Base-by-base conservation (phyloP, 2,888 invertebrate species). In the Philereme transversata region DNA sequence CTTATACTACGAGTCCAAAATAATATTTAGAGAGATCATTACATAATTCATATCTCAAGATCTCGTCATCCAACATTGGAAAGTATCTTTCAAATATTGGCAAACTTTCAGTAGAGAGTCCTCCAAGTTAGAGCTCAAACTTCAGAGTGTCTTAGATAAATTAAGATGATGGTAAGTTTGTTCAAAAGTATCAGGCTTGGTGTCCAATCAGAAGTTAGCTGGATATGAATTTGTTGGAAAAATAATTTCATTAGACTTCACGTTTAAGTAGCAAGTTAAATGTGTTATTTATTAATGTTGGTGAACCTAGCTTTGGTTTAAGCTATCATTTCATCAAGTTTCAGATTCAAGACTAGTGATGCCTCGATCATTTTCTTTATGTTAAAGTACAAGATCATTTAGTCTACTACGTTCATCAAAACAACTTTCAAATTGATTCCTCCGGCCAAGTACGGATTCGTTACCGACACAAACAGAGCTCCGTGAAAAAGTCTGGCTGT, bases 71-170 rank as follows among this genome's bases (percentile, higher is more conserved):
- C 49, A n/a, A 50, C 50, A 38, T 44, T 55, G 46, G 52, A 60
- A 55, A 57, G 59, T 67, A 71, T 72, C 73, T 72, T 72, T 82
- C 81, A 83, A 84, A 85, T 84, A 85, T 84, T 84, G 82, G 82
- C 83, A 79, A 83, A 82, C 74, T 82, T 78, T 69, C 65, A 57
- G 58, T 55, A 70, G 66, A 53, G 64, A 53, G 64, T 70, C 65
- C 62, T 70, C 64, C 52, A 59, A 71, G 67, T 65, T 64, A 65
- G 62, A 64, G 63, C 68, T 60, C 66, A 69, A 75, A 83, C 74
- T 83, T 81, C 78, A 76, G 77, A 80, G 76, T 79, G 76, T 77
- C 71, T 76, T 67, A 75, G 76, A 78, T 78, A 81, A 83, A 83
- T 82, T 81, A 78, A 79, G 75, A 78, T 58, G 62, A 46, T 53